These are phyloP conservation scores for Periophthalmodon schlosseri DNA, from an alignment of 2,113 vertebrate genomes.

Conservation along the genomic window DNA sequence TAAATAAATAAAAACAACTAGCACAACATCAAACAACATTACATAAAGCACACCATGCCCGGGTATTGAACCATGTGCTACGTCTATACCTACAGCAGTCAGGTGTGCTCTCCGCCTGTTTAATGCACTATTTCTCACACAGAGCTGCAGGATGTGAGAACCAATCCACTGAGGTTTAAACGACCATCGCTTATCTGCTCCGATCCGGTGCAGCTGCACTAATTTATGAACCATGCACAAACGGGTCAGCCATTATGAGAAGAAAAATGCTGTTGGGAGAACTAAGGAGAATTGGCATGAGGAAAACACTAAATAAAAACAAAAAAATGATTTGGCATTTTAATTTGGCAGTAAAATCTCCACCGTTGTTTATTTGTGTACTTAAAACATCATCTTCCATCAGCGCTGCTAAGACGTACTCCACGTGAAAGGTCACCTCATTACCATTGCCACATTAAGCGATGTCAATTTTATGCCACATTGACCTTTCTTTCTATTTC, in stretches of 20 bases:
- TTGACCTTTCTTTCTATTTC: constrained; percentile 68
- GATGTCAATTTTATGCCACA: constrained; percentile 63
- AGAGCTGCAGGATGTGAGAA: constrained; percentile 33
- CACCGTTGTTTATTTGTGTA: constrained; percentile 8
- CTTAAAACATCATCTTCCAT: constrained; percentile 26
- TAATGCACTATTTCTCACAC: constrained; percentile 53
- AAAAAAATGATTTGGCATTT: not conserved
- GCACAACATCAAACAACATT: not conserved
- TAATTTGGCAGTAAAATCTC: not conserved
- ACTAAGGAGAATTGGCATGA: not conserved
- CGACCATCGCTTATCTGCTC: constrained; percentile 42
- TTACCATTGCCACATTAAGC: constrained; percentile 58
- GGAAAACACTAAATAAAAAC: not conserved
- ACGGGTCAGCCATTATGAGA: constrained; percentile 47
- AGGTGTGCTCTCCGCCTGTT: constrained; percentile 51
- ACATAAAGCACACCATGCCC: constrained; percentile 13
- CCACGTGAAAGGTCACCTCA: constrained; percentile 56
- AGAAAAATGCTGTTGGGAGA: constrained; percentile 22
- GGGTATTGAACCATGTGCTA: not conserved
- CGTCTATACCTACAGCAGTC: constrained; percentile 20
- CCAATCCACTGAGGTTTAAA: constrained; percentile 40
- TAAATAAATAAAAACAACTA: not conserved
- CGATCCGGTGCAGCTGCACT: constrained; percentile 50
- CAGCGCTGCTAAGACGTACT: not conserved
- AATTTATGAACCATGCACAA: constrained; percentile 40